Evolutionary conservation across 2,888 invertebrate genomes (phyloP), one percentile per base, ranked within the genome.

Genomic region (Nomada hirtipes): DNA sequence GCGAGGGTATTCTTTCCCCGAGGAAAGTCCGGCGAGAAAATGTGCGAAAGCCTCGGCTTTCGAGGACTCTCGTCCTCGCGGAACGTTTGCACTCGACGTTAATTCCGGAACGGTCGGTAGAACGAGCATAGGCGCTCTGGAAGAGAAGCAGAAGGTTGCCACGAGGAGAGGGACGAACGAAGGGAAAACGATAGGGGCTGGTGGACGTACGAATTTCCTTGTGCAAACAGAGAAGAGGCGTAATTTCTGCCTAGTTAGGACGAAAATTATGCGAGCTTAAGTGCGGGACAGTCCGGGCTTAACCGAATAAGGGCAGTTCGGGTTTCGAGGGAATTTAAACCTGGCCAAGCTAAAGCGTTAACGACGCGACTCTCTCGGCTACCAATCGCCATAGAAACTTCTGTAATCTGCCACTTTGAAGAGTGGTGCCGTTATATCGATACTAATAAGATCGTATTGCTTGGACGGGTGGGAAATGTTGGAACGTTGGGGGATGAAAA

Each of bases 251-350:
- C 85, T 89, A 89, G 90, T 92, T 90, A 87, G 90, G 84, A 86
- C 72, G 89, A 91, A 92, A 92, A 92, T 92, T 92, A 91, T 91
- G 89, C 91, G 88, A 91, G 91, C 91, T 91, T 91, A 91, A 91
- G 91, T 89, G 86, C 86, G 79, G 89, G 88, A 91, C 89, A 88
- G 90, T 87, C 86, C 82, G 86, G 86, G 89, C 88, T 92, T 91
- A 92, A 92, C 84, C 89, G 91, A 91, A 91, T 89, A 89, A 91
- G 85, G 87, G 26, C 75, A 76, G 82, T 81, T 67, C 68, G 20
- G 57, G 82, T 59, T 47, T 69, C 53, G 50, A 36, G 67, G 75
- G 47, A 85, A 72, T 73, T 85, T 86, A 83, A 73, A 73, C 75
- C 52, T 60, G 55, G 55, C 55, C 64, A 15, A 26, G 68, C 57